Conservation (phyloP, 2,888 invertebrate genomes). For the Barypeithes pellucidus region DNA sequence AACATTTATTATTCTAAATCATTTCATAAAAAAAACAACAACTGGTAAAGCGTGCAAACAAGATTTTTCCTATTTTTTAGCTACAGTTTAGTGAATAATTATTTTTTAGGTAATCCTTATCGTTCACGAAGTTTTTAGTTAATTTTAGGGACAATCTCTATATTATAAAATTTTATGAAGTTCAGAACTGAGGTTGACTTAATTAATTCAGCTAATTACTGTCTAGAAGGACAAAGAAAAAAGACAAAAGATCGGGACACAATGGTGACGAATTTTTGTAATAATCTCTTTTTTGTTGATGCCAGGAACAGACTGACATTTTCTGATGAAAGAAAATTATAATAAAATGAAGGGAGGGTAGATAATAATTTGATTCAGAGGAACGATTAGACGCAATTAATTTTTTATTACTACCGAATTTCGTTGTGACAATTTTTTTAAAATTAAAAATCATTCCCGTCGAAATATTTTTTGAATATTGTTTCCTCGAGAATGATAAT, state of each 20-base stretch:
- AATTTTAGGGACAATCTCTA: background rate
- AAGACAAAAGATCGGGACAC: conserved; percentile 28
- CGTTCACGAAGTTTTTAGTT: background rate
- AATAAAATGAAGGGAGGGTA: background rate
- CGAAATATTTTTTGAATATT: too few species aligned
- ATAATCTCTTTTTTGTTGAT: conserved; percentile 32
- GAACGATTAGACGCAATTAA: background rate
- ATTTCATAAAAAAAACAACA: too few species aligned
- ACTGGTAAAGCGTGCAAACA: too few species aligned
- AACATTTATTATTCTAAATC: too few species aligned
- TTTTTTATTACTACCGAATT: background rate
- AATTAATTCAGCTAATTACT: conserved; percentile 42
- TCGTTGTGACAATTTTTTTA: background rate
- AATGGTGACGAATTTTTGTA: conserved; percentile 42
- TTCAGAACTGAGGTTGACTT: background rate
- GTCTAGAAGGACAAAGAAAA: conserved; percentile 22
- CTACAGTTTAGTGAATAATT: too few species aligned
- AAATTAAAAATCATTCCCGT: too few species aligned
- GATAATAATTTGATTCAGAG: background rate
- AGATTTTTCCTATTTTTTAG: too few species aligned
- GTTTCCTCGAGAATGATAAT: too few species aligned
- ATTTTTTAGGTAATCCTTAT: too few species aligned
- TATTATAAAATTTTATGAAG: conserved; percentile 26
- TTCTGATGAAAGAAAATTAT: conserved; percentile 13
- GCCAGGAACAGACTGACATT: conserved; percentile 30